Evolutionary conservation across 2,888 invertebrate species (phyloP).

Genomic region (Mesoligia furuncula): DNA sequence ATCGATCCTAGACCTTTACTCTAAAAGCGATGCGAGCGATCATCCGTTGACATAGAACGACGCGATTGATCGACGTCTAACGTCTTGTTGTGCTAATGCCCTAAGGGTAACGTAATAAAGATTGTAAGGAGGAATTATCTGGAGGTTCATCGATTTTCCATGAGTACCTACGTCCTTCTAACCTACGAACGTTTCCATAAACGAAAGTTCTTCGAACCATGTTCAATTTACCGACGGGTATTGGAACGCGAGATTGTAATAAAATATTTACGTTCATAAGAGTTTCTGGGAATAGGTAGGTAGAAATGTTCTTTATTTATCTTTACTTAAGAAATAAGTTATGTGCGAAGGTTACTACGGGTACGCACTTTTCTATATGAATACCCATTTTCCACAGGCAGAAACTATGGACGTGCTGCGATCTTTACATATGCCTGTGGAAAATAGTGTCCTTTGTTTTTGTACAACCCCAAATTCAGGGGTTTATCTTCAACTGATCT

Average conservation of each 20-base stretch:
- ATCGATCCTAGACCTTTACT: background rate
- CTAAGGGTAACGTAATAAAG: slow-evolving; percentile 25
- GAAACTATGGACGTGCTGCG: background rate
- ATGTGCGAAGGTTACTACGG: background rate
- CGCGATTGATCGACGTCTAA: slow-evolving; percentile 8
- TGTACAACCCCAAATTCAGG: background rate
- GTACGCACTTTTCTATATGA: background rate
- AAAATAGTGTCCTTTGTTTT: background rate
- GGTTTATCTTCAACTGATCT: no score
- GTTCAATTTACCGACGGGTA: slow-evolving; percentile 40
- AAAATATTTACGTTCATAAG: slow-evolving; percentile 44
- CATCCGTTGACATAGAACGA: background rate
- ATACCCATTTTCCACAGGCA: background rate
- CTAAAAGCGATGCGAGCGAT: background rate
- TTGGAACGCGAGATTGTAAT: slow-evolving; percentile 49
- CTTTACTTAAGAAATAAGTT: background rate
- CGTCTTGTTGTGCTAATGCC: background rate
- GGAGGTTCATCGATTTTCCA: slow-evolving; percentile 32
- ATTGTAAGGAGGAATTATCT: slow-evolving; percentile 32
- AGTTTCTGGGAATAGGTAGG: slow-evolving; percentile 11
- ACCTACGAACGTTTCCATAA: slow-evolving; percentile 30
- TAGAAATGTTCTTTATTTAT: slow-evolving; percentile 15
- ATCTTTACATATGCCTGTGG: background rate
- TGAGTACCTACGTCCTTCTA: slow-evolving; percentile 12
- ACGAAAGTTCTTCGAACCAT: slow-evolving; percentile 16